These are phyloP conservation scores for Neodon shergylaensis DNA, from an alignment of 2,113 vertebrate species.

Conservation along the genomic window DNA sequence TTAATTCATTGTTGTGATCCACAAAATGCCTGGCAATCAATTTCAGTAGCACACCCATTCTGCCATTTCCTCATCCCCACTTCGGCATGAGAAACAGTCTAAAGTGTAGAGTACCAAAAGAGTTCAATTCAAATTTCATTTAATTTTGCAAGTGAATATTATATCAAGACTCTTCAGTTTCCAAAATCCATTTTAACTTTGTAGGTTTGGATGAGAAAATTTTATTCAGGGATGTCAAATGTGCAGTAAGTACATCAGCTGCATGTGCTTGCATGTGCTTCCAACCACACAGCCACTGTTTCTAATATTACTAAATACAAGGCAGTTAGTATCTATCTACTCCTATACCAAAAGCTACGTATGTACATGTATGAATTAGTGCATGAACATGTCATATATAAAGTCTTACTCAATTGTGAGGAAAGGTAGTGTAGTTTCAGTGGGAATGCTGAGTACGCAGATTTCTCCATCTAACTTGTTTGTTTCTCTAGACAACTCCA, in stretches of 20 bases:
- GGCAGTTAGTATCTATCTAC: neutral
- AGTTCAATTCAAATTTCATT: neutral
- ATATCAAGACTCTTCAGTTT: neutral
- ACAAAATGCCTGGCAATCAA: constrained; percentile 20
- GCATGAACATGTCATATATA: neutral
- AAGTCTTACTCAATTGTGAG: neutral
- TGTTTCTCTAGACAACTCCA: neutral
- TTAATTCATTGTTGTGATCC: constrained; percentile 26
- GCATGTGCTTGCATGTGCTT: neutral
- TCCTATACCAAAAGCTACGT: neutral
- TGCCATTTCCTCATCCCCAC: neutral
- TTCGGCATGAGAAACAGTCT: neutral
- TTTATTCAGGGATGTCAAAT: neutral
- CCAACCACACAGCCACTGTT: neutral
- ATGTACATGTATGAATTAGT: neutral
- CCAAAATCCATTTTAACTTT: neutral
- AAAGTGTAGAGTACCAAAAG: neutral
- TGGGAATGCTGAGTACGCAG: neutral
- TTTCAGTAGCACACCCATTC: neutral
- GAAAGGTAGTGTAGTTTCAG: neutral
- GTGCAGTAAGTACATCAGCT: neutral
- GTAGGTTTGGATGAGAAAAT: neutral
- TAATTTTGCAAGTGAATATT: neutral
- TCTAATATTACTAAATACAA: neutral
- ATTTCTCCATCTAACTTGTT: neutral